These are phyloP conservation scores for Sericinus montela DNA, from an alignment of 2,888 invertebrate species.

Conservation along the genomic window DNA sequence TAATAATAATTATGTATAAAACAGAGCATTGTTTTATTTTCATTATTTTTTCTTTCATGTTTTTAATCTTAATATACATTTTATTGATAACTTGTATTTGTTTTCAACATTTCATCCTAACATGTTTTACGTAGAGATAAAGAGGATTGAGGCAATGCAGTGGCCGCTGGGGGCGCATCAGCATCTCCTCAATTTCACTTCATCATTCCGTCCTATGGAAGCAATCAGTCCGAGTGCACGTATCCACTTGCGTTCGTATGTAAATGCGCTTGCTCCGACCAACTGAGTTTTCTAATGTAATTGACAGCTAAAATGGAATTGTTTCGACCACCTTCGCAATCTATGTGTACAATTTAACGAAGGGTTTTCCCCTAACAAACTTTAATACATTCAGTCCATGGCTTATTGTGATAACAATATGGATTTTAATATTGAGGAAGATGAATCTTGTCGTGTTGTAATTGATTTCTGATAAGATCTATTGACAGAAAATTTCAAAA, in stretches of 20 bases:
- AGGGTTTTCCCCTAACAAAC: slow-evolving; percentile 10
- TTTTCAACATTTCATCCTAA: not conserved
- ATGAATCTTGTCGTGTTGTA: not conserved
- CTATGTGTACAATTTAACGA: slow-evolving; percentile 13
- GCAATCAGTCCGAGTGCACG: slow-evolving; percentile 62
- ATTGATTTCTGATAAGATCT: not conserved
- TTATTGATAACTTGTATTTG: not conserved
- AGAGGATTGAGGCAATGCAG: slow-evolving; percentile 21
- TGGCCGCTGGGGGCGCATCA: slow-evolving; percentile 27
- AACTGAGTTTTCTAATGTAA: slow-evolving; percentile 66
- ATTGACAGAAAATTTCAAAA: no score
- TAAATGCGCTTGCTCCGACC: slow-evolving; percentile 38
- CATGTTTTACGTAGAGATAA: not conserved
- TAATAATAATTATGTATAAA: no score
- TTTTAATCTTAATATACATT: no score
- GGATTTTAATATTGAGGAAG: not conserved
- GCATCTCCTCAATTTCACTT: slow-evolving; percentile 30
- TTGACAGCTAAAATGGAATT: slow-evolving; percentile 55
- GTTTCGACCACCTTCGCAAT: slow-evolving; percentile 26
- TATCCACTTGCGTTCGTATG: slow-evolving; percentile 36
- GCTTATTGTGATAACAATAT: slow-evolving; percentile 5
- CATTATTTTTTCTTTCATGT: not conserved
- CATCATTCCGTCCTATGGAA: slow-evolving; percentile 28
- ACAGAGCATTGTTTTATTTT: not conserved
- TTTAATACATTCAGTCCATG: slow-evolving; percentile 11